phyloP scores from a whole-genome alignment of 2,797 vertebrate species.

The Podargus strigoides region DNA sequence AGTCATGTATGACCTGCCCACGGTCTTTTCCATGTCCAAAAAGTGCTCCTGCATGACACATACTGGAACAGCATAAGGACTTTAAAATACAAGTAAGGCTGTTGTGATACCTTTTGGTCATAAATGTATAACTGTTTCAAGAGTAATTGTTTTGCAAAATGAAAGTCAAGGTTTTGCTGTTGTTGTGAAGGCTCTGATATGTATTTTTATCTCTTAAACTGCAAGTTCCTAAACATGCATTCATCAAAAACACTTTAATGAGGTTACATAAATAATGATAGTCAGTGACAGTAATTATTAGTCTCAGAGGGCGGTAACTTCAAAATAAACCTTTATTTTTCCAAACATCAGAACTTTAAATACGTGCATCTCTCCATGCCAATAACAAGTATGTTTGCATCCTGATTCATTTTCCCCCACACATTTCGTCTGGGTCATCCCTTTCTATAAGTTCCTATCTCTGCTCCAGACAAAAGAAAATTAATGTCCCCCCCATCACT shows the following conservation, averaged over 20 bases:
- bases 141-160: not conserved
- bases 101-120: not conserved
- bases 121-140: not conserved
- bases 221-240: not conserved
- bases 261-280: not conserved
- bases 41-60: not conserved
- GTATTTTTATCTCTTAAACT: not conserved
- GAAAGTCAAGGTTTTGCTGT: not conserved
- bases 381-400: not conserved
- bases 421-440: not conserved
- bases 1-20: not conserved
- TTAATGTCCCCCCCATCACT: not conserved
- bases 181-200: not conserved
- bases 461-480: not conserved
- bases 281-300: not conserved
- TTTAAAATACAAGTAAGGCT: not conserved
- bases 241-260: not conserved
- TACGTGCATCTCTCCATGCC: not conserved
- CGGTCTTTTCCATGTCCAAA: not conserved
- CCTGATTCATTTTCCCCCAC: not conserved
- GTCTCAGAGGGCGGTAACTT: not conserved
- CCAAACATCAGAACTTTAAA: not conserved
- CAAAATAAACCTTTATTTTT: constrained; percentile 20
- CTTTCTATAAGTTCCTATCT: not conserved
- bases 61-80: not conserved